Base-by-base conservation (phyloP, 2,113 vertebrate genomes). In the Gulo gulo region DNA sequence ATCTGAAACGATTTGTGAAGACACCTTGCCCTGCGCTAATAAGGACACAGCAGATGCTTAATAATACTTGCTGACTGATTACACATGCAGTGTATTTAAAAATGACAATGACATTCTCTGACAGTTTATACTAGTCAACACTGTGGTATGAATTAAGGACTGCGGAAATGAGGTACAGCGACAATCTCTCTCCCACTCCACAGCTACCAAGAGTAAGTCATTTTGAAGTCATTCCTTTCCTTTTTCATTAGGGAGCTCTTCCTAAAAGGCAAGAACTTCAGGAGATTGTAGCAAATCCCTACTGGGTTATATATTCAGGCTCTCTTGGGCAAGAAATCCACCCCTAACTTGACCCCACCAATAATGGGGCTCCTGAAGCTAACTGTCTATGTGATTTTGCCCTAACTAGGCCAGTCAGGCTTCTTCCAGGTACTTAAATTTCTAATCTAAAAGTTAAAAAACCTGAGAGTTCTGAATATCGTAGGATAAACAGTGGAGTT, bases 221-320 rank as follows among this genome's bases (percentile, higher is more conserved):
- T 86, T 92, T 69, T 91, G 61, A 52, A 93, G n/a, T 57, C 61
- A 83, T 74, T 59, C 20, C 31, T 12, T 93, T 76, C 23, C 10
- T 83, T 97, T 97, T 91, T 26, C 39, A 92, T 34, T 67, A 67
- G 13, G 12, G 36, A 85, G 14, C 34, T 84, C 59, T 79, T 97
- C 94, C 69, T 71, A n/a, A 94, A 97, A 91, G 63, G 50, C 47
- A 81, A 39, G 61, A 34, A 78, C 14, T 82, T 92, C 34, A 55
- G 26, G 29, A 73, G 90, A 71, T 63, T 91, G 2, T 55, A 69
- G 55, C 65, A 67, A 87, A 73, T 5, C 14, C 23, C 13, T 74
- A 1, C 4, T 59, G 24, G 15, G 6, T 76, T 91, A 20, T n/a
- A 23, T 36, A 63, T 20, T 63, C 29, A 69, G 39, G 55, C 16